Conservation (phyloP, 2,113 vertebrate species). For the Pachyramphus minor region DNA sequence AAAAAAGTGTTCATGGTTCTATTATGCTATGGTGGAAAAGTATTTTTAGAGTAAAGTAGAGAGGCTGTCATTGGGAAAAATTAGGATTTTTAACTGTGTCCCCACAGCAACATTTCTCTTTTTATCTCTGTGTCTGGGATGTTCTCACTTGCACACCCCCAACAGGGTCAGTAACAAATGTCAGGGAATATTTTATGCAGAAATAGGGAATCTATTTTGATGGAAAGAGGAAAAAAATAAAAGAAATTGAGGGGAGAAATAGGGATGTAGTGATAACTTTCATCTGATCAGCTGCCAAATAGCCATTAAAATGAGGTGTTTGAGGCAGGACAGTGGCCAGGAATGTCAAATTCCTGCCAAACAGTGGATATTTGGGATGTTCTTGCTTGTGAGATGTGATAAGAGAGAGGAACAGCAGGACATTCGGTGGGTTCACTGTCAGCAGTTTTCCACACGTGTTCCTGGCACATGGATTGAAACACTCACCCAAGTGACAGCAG, state of each 20-base stretch:
- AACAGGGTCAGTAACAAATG: background rate
- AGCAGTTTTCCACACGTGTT: rapidly evolving
- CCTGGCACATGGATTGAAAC: background rate
- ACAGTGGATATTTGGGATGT: background rate
- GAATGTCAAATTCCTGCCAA: rapidly evolving
- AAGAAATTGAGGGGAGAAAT: background rate
- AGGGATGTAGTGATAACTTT: rapidly evolving
- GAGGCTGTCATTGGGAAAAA: background rate
- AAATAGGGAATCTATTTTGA: background rate
- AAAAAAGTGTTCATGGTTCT: background rate
- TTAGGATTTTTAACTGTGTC: background rate
- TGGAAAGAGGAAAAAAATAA: background rate
- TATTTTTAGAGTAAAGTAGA: background rate
- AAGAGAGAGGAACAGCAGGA: rapidly evolving
- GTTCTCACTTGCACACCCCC: background rate
- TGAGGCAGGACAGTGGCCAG: background rate
- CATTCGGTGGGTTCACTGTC: background rate
- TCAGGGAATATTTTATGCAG: background rate
- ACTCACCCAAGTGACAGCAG: background rate
- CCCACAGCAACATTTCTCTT: background rate
- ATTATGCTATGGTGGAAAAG: background rate
- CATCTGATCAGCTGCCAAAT: background rate
- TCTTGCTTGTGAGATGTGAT: background rate
- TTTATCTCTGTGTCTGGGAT: background rate
- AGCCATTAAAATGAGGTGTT: background rate